phyloP scores from a whole-genome alignment of 2,113 vertebrate genomes.

The Esox niger region DNA sequence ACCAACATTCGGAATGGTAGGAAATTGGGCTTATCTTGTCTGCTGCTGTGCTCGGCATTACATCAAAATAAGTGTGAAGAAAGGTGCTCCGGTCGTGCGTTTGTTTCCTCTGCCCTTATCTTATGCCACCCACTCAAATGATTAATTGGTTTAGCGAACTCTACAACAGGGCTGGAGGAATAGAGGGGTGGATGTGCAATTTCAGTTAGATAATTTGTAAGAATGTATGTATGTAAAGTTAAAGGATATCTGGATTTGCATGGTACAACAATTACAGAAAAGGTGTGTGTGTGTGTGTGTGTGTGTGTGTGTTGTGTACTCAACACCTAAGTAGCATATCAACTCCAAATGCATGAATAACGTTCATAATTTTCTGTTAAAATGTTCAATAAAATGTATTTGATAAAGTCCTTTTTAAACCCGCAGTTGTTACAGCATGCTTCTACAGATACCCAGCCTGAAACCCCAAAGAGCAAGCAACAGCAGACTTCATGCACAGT shows the following conservation, averaged over 20 bases:
- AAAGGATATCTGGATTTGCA: not conserved
- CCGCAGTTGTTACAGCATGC: no score
- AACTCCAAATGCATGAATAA: conserved; percentile 26
- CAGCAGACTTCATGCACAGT: no score
- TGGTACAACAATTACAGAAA: not conserved
- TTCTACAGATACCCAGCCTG: no score
- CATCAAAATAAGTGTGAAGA: not conserved
- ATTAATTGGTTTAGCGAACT: not conserved
- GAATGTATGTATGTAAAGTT: not conserved
- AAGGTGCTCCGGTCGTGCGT: no score
- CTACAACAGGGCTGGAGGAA: not conserved
- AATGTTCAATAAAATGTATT: conserved; percentile 25
- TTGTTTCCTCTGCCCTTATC: not conserved
- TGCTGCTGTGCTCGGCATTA: not conserved
- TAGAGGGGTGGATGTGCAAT: not conserved
- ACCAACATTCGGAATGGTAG: not conserved
- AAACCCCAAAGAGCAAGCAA: no score
- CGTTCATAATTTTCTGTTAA: conserved; percentile 23
- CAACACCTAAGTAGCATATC: conserved; percentile 38
- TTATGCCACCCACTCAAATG: not conserved
- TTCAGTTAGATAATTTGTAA: not conserved
- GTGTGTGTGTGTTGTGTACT: conserved; percentile 15
- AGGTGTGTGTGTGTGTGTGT: conserved; percentile 1
- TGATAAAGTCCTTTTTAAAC: not conserved
- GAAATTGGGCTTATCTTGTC: not conserved